Percentiles rank a stretch among this genome's conserved stretches.
phyloP scores from a whole-genome alignment of 2,113 vertebrate genomes.

The Anarhynchus alexandrinus region DNA sequence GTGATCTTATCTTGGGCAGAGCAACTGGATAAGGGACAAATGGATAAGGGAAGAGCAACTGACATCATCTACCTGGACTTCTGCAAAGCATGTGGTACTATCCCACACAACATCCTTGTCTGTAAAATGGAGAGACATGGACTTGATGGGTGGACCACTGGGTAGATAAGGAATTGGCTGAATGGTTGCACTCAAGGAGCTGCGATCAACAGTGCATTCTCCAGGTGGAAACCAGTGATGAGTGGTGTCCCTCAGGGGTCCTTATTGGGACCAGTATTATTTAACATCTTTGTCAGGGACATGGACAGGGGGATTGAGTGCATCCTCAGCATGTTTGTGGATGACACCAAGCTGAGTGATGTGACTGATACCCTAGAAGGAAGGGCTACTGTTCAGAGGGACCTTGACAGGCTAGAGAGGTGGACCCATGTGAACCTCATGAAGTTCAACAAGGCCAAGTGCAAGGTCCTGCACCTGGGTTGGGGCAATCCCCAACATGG shows the following conservation, averaged over 20 bases:
- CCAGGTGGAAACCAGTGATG: fast-evolving
- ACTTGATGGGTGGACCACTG: not conserved
- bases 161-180: not conserved
- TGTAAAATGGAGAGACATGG: not conserved
- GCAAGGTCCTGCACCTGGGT: not conserved
- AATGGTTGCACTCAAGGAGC: not conserved
- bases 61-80: not conserved
- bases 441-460: not conserved
- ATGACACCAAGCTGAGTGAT: not conserved
- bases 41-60: not conserved
- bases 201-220: fast-evolving
- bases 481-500: no score
- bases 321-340: not conserved
- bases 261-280: not conserved
- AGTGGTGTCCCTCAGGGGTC: not conserved
- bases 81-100: not conserved
- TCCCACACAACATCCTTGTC: not conserved
- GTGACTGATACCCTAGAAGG: not conserved
- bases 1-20: not conserved
- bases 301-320: not conserved
- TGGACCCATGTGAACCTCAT: not conserved
- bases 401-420: not conserved
- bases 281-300: not conserved
- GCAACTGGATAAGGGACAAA: not conserved
- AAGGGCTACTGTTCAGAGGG: not conserved